Percentiles rank a stretch among this genome's conserved stretches.
These are phyloP conservation scores for Archilochus colubris DNA, from an alignment of 2,113 vertebrate species.

Conservation along the genomic window DNA sequence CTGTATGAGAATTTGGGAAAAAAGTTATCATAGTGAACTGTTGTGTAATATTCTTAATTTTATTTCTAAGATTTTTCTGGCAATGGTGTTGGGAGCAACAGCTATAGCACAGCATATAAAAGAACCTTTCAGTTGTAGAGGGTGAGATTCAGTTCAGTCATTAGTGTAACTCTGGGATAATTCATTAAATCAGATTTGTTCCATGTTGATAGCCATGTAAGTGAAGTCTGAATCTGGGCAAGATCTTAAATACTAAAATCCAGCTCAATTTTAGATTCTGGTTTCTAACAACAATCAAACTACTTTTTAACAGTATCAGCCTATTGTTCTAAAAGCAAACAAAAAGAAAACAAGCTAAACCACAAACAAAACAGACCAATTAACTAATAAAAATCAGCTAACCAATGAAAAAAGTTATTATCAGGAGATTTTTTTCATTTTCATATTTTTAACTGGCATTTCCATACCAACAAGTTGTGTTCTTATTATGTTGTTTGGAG, in stretches of 20 bases:
- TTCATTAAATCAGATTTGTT: not conserved
- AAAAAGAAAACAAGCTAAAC: not conserved
- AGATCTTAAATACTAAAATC: not conserved
- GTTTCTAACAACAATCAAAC: not conserved
- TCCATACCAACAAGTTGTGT: not conserved
- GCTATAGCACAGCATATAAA: not conserved
- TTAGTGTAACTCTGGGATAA: not conserved
- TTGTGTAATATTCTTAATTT: not conserved
- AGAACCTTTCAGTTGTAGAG: not conserved
- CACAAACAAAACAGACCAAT: not conserved
- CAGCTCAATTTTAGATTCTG: not conserved
- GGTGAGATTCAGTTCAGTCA: not conserved
- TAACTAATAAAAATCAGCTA: not conserved
- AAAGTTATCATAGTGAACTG: slow-evolving; percentile 29
- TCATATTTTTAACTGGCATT: not conserved
- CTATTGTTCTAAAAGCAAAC: not conserved
- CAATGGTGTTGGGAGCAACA: not conserved
- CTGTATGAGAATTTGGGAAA: not conserved
- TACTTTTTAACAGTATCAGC: not conserved
- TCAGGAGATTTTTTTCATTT: not conserved
- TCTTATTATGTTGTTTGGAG: not conserved
- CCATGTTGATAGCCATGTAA: not conserved
- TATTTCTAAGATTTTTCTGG: slow-evolving; percentile 34
- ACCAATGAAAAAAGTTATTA: not conserved
- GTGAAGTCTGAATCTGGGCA: not conserved